Evolutionary conservation across 2,888 invertebrate species (phyloP).

Genomic region (Volucella inanis): DNA sequence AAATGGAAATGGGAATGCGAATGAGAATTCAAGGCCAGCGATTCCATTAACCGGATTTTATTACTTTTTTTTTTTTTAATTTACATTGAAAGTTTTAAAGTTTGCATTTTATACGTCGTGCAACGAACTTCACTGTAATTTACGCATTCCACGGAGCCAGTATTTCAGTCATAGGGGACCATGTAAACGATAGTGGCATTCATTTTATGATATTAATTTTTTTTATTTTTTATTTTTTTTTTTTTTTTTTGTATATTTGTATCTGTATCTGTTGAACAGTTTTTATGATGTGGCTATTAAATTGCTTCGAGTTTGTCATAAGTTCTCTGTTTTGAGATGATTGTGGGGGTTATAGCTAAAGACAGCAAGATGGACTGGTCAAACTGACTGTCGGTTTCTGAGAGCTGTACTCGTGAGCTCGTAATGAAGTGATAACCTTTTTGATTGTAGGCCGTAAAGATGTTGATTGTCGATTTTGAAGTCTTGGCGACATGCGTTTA

Average conservation of each 20-base stretch:
- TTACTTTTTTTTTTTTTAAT: constrained; percentile 3
- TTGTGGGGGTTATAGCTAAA: constrained; percentile 23
- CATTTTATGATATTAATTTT: constrained; percentile 1
- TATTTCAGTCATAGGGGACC: too few relatives aligned
- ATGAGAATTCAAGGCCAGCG: constrained; percentile 29
- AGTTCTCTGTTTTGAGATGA: constrained; percentile 48
- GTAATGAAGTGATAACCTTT: constrained; percentile 69
- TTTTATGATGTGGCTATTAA: constrained; percentile 43
- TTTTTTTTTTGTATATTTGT: not conserved
- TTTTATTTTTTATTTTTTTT: not conserved
- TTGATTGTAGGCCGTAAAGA: constrained; percentile 51
- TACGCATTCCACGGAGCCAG: constrained; percentile 31
- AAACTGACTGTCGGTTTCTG: not conserved
- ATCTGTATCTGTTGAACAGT: too few relatives aligned
- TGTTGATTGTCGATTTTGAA: constrained; percentile 56
- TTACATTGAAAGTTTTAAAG: constrained; percentile 39
- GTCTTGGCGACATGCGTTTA: constrained; percentile 50
- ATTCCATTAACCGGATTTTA: constrained; percentile 45
- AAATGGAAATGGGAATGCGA: too few relatives aligned
- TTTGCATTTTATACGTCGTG: constrained; percentile 50
- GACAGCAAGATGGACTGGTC: constrained; percentile 10
- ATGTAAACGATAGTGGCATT: constrained; percentile 19
- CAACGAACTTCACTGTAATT: constrained; percentile 47
- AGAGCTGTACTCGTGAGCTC: not conserved
- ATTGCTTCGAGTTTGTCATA: constrained; percentile 42